Percentiles rank a stretch among this genome's conserved stretches.
phyloP scores from a whole-genome alignment of 2,797 vertebrate genomes.

The Dendrocincla tyrannina region DNA sequence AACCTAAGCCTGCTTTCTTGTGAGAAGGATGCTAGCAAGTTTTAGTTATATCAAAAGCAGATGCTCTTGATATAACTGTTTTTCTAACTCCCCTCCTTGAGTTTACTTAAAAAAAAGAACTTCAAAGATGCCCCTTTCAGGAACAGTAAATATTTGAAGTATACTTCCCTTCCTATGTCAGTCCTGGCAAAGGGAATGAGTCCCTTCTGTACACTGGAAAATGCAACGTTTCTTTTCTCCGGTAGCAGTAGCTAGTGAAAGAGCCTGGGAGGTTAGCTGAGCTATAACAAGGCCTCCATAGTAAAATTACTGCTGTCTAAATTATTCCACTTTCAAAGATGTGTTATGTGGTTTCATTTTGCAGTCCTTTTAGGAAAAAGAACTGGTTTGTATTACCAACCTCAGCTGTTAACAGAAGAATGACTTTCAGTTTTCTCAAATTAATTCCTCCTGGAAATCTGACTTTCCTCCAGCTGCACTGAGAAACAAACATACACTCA shows the following conservation, averaged over 20 bases:
- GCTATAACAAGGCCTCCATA: not conserved
- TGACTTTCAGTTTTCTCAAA: conserved; percentile 28
- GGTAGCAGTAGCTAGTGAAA: not conserved
- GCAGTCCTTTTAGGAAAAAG: not conserved
- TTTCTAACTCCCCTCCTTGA: not conserved
- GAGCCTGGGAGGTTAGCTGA: not conserved
- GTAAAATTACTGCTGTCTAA: not conserved
- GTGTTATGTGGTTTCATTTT: not conserved
- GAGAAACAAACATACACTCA: not conserved
- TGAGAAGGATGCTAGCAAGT: fast-evolving
- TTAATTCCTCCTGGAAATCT: conserved; percentile 37
- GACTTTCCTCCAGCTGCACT: not conserved
- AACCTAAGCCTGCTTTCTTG: not conserved
- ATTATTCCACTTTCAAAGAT: not conserved
- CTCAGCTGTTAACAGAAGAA: not conserved
- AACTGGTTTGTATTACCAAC: not conserved
- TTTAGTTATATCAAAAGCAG: not conserved
- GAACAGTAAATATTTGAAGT: not conserved
- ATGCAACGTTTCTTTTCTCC: not conserved
- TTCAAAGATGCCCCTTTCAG: not conserved
- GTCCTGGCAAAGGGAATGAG: not conserved
- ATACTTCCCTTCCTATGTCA: not conserved
- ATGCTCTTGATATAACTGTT: not conserved
- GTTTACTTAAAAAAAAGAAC: not conserved
- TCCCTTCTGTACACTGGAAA: not conserved